These are phyloP conservation scores for Acanthis flammea DNA, from an alignment of 2,797 vertebrate genomes.

Conservation along the genomic window DNA sequence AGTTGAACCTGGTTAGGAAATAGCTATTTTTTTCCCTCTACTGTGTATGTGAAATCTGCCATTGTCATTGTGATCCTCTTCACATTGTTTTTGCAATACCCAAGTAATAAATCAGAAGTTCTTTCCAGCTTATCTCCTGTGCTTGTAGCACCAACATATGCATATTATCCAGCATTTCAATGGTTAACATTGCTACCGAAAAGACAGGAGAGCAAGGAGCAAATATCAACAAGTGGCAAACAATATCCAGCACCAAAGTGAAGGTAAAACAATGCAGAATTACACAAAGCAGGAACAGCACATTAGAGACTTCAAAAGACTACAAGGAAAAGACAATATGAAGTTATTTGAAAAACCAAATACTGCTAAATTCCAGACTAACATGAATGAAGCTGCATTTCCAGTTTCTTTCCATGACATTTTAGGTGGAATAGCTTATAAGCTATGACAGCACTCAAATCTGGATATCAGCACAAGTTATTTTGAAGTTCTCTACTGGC, in stretches of 20 bases:
- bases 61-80: neutral
- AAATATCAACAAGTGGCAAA: neutral
- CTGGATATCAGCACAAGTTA: neutral
- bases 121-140: neutral
- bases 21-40: neutral
- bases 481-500: neutral
- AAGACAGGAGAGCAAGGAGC: neutral
- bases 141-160: neutral
- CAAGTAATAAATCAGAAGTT: neutral
- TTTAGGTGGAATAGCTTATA: neutral
- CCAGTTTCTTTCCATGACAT: neutral
- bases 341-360: neutral
- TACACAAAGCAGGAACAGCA: neutral
- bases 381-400: neutral
- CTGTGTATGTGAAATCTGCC: neutral
- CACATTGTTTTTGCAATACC: neutral
- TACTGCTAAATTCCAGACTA: neutral
- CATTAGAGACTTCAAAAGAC: neutral
- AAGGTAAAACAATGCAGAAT: neutral
- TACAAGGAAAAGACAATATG: neutral
- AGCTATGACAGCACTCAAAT: neutral
- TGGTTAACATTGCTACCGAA: fast-evolving
- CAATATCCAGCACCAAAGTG: neutral
- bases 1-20: neutral
- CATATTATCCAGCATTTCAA: neutral